Percentiles rank a stretch among this genome's conserved stretches.
Evolutionary conservation across 2,888 invertebrate species (phyloP).

Genomic region (Aleiodes leptofemur): DNA sequence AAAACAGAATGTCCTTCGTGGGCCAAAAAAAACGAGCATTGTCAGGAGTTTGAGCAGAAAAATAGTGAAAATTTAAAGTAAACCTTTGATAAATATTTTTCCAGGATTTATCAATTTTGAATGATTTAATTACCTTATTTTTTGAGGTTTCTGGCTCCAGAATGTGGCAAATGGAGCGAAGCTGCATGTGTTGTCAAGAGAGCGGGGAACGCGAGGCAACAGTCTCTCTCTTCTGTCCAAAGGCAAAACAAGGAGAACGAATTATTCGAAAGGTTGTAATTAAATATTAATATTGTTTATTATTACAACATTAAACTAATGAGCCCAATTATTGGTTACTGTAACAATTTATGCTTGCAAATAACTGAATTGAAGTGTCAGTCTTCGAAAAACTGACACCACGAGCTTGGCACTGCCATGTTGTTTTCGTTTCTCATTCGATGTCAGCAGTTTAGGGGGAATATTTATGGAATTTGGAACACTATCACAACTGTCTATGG

Average conservation of each 20-base stretch:
- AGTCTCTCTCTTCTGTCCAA: conserved; percentile 92
- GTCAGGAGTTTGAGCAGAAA: background rate
- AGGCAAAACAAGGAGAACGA: conserved; percentile 89
- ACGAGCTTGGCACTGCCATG: conserved; percentile 63
- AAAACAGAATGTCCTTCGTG: background rate
- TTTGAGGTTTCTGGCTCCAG: conserved; percentile 93
- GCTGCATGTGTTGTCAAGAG: conserved; percentile 97
- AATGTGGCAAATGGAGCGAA: conserved; percentile 97
- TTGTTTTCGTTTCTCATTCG: conserved; percentile 61
- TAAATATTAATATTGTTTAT: background rate
- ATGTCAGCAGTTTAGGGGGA: conserved; percentile 17
- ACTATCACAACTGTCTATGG: background rate
- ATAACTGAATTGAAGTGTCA: conserved; percentile 35
- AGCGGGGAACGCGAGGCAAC: conserved; percentile 94
- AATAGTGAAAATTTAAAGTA: background rate
- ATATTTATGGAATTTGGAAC: conserved; percentile 37
- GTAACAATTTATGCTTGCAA: background rate
- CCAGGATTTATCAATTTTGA: background rate
- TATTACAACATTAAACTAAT: background rate
- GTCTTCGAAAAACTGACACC: conserved; percentile 57
- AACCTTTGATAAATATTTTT: background rate
- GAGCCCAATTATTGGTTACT: background rate
- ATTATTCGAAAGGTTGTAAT: conserved; percentile 86
- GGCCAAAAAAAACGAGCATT: too few relatives aligned
- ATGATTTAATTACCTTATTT: conserved; percentile 55